These are phyloP conservation scores for Hesperia comma DNA, from an alignment of 2,888 invertebrate species.

Conservation along the genomic window DNA sequence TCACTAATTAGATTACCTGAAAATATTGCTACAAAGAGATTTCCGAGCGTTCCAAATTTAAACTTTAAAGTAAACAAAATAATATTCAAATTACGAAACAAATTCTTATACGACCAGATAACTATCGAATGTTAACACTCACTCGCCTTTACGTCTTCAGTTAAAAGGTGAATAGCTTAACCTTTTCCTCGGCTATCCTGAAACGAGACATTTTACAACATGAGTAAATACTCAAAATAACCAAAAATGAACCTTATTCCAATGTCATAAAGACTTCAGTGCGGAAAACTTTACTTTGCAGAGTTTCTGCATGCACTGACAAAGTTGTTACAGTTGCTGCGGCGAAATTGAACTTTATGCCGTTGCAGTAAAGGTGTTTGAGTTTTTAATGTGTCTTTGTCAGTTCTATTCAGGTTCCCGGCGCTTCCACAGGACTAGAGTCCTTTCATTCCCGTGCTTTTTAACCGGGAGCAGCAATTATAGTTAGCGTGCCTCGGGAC, in stretches of 20 bases:
- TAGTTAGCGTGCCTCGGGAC: slow-evolving; percentile 70
- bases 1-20: no score
- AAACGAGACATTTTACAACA: slow-evolving; percentile 62
- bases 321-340: slow-evolving; percentile 6
- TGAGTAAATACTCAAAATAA: neutral
- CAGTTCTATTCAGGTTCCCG: slow-evolving; percentile 58
- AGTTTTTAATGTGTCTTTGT: slow-evolving; percentile 45
- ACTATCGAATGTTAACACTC: slow-evolving; percentile 35
- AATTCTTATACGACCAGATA: slow-evolving; percentile 13
- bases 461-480: slow-evolving; percentile 78
- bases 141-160: slow-evolving; percentile 45
- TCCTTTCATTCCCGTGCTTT: slow-evolving; percentile 75
- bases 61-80: slow-evolving; percentile 1
- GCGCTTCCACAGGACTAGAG: slow-evolving; percentile 66
- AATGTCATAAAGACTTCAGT: slow-evolving; percentile 10
- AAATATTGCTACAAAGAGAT: no score
- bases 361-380: slow-evolving; percentile 44
- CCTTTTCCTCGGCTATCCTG: slow-evolving; percentile 66
- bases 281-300: slow-evolving; percentile 20
- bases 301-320: slow-evolving; percentile 16
- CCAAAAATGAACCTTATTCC: neutral
- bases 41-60: neutral
- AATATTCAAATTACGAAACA: slow-evolving; percentile 2
- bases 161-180: slow-evolving; percentile 60
- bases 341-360: slow-evolving; percentile 35